A percentile compares a stretch with the other conserved stretches of the same genome.
phyloP scores from a whole-genome alignment of 1,140 invertebrate species.

The Drosophila nigrodunni region DNA sequence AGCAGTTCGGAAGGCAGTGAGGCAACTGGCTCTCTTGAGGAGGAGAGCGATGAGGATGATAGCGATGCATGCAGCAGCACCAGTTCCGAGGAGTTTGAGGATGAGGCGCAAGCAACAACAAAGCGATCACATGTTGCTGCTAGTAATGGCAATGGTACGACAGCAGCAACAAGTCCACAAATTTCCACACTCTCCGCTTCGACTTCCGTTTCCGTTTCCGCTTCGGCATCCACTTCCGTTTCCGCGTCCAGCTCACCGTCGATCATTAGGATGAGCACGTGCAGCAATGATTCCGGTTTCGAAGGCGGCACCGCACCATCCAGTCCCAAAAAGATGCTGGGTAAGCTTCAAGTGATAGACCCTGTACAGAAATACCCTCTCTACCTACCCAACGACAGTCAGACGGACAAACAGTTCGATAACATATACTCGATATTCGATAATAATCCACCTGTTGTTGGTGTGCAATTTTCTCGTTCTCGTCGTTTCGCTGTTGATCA shows the following conservation, averaged over 20 bases:
- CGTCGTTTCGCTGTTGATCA: not conserved
- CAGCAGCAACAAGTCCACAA: not conserved
- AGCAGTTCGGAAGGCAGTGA: constrained; percentile 66
- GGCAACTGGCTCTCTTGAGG: constrained; percentile 55
- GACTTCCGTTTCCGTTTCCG: constrained; percentile 26
- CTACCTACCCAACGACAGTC: constrained; percentile 1
- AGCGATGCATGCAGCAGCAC: constrained; percentile 66
- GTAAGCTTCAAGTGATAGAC: constrained; percentile 59
- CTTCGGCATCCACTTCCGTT: constrained; percentile 4
- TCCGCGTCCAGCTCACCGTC: constrained; percentile 53
- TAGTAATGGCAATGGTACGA: not conserved
- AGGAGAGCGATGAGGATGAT: constrained; percentile 73
- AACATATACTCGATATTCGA: not conserved
- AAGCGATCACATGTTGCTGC: not conserved
- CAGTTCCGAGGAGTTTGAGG: constrained; percentile 16
- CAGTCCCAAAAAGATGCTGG: constrained; percentile 84
- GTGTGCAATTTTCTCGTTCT: no score
- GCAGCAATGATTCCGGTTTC: constrained; percentile 85
- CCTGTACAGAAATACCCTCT: not conserved
- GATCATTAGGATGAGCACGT: constrained; percentile 84
- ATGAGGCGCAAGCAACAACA: not conserved
- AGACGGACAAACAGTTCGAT: not conserved
- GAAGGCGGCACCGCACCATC: constrained; percentile 83
- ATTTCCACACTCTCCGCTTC: constrained; percentile 27
- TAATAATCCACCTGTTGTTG: not conserved